These are phyloP conservation scores for Cyprinus carpio DNA, from an alignment of 2,113 vertebrate species.

Conservation along the genomic window DNA sequence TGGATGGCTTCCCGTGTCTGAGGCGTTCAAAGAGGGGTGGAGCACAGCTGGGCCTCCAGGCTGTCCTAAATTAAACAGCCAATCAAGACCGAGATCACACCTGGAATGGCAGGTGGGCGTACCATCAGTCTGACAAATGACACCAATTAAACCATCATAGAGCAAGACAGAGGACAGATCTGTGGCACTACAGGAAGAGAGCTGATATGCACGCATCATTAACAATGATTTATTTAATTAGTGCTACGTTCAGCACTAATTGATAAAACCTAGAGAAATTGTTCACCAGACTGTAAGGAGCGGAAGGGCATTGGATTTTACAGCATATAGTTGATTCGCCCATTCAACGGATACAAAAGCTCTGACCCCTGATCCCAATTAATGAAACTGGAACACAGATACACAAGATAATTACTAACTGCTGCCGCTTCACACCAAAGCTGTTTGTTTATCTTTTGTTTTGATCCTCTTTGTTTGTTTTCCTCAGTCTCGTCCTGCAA, in stretches of 20 bases:
- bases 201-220: constrained; percentile 31
- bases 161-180: constrained; percentile 17
- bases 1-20: background rate
- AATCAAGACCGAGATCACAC: constrained; percentile 69
- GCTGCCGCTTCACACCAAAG: background rate
- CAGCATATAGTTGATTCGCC: background rate
- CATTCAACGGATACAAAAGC: constrained; percentile 4
- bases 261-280: constrained; percentile 36
- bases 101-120: constrained; percentile 73
- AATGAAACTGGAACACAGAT: constrained; percentile 15
- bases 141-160: constrained; percentile 63
- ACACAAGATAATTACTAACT: constrained; percentile 17
- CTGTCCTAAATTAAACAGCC: constrained; percentile 61
- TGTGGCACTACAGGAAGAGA: constrained; percentile 33
- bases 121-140: constrained; percentile 62
- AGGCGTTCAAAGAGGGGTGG: constrained; percentile 20
- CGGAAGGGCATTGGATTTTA: constrained; percentile 31
- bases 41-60: constrained; percentile 53
- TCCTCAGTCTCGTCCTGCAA: background rate
- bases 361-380: constrained; percentile 31
- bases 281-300: constrained; percentile 28
- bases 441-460: constrained; percentile 25
- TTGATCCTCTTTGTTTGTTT: constrained; percentile 26
- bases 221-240: constrained; percentile 41
- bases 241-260: constrained; percentile 21